Evolutionary conservation across 2,888 invertebrate species (phyloP).

Genomic region (Hydraecia micacea): DNA sequence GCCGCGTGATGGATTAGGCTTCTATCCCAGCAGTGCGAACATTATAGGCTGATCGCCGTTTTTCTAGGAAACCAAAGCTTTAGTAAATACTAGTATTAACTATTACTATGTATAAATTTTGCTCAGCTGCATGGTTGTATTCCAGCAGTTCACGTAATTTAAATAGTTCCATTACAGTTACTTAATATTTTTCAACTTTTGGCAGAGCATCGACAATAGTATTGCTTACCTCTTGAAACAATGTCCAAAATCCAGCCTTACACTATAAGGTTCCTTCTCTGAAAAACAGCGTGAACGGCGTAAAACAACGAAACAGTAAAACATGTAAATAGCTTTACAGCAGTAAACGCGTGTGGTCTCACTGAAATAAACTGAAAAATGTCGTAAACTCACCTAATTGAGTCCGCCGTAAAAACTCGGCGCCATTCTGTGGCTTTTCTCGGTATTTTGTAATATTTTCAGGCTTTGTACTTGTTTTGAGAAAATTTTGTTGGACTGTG

Average conservation of each 20-base stretch:
- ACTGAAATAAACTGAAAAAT: constrained; percentile 69
- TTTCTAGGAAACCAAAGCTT: no score
- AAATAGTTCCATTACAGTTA: background rate
- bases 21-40: no score
- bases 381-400: constrained; percentile 68
- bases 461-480: constrained; percentile 27
- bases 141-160: background rate
- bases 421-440: constrained; percentile 61
- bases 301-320: constrained; percentile 49
- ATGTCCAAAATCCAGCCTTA: background rate
- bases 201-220: no score
- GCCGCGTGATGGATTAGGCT: background rate
- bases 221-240: no score
- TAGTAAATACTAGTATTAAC: no score
- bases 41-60: no score
- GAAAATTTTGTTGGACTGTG: background rate
- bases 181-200: background rate
- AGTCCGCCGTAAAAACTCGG: constrained; percentile 63
- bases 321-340: constrained; percentile 58
- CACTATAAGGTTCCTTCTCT: background rate
- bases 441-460: constrained; percentile 58
- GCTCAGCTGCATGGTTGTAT: background rate
- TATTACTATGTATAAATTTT: background rate
- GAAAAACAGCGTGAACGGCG: constrained; percentile 27
- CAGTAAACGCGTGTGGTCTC: constrained; percentile 63